These are phyloP conservation scores for Cartodere bifasciata DNA, from an alignment of 2,888 invertebrate genomes.

Conservation along the genomic window DNA sequence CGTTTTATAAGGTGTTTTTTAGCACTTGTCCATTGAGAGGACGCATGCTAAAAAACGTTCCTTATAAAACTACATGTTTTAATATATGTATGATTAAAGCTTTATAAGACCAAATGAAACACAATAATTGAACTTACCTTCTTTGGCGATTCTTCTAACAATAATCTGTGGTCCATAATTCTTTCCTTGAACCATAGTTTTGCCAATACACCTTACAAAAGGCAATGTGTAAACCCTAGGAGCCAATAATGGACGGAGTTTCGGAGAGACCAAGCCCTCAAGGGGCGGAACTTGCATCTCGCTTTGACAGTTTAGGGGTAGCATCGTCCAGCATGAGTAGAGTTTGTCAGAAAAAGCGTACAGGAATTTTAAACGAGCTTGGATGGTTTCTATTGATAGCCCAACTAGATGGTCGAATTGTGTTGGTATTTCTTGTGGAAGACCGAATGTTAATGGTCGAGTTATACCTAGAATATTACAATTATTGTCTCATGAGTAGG, in stretches of 20 bases:
- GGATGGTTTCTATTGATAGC: constrained; percentile 38
- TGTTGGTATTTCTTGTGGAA: constrained; percentile 41
- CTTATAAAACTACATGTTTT: constrained; percentile 2
- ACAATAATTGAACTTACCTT: constrained; percentile 31
- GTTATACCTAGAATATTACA: no score
- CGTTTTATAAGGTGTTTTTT: no score
- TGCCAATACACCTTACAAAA: constrained; percentile 47
- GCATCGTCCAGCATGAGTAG: constrained; percentile 44
- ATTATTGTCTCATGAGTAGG: no score
- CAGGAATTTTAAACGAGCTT: constrained; percentile 42
- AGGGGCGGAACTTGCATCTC: constrained; percentile 33
- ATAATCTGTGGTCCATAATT: constrained; percentile 54
- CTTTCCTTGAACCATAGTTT: constrained; percentile 53
- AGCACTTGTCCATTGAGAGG: no score
- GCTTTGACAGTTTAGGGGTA: constrained; percentile 36
- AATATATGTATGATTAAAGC: background rate
- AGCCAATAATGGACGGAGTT: constrained; percentile 41
- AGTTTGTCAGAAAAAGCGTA: constrained; percentile 49
- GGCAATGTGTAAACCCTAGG: constrained; percentile 49
- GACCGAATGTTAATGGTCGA: constrained; percentile 37
- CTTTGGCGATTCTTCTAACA: constrained; percentile 44
- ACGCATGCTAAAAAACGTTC: no score
- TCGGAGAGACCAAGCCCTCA: constrained; percentile 34
- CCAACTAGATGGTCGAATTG: constrained; percentile 43
- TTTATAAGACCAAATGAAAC: background rate